These are phyloP conservation scores for Copsychus sechellarum DNA, from an alignment of 2,113 vertebrate species.

Conservation along the genomic window DNA sequence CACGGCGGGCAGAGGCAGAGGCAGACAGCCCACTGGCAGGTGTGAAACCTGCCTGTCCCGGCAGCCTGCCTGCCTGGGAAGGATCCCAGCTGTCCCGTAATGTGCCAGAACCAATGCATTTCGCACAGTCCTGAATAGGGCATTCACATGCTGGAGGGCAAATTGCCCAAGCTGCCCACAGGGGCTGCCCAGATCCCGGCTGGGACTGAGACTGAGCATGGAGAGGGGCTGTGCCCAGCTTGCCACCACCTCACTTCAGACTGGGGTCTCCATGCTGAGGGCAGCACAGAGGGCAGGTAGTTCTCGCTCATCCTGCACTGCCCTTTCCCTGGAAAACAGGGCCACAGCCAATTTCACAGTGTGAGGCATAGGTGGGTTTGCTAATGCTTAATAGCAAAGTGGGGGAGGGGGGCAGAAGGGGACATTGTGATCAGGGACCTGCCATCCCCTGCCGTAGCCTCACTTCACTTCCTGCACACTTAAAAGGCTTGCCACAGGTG, in stretches of 20 bases:
- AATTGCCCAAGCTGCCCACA: not conserved
- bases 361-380: not conserved
- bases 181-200: not conserved
- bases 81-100: constrained; percentile 65
- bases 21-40: constrained; percentile 36
- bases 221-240: not conserved
- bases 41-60: constrained; percentile 47
- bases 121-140: constrained; percentile 47
- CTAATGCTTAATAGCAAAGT: not conserved
- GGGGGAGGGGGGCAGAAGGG: not conserved
- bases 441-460: not conserved
- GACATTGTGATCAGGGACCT: not conserved
- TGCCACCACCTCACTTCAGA: not conserved
- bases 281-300: not conserved
- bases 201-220: rapidly evolving
- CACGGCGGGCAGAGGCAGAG: rapidly evolving
- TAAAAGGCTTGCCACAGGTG: rapidly evolving
- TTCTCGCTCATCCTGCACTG: not conserved
- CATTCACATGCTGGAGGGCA: constrained; percentile 47
- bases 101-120: constrained; percentile 72
- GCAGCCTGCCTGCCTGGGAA: constrained; percentile 22
- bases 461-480: rapidly evolving
- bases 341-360: not conserved
- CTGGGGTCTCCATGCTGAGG: not conserved
- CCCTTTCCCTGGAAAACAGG: not conserved